Evolutionary conservation across 2,888 invertebrate genomes (phyloP), one percentile per base, ranked within the genome.

Genomic region (Stegana nigrithorax): DNA sequence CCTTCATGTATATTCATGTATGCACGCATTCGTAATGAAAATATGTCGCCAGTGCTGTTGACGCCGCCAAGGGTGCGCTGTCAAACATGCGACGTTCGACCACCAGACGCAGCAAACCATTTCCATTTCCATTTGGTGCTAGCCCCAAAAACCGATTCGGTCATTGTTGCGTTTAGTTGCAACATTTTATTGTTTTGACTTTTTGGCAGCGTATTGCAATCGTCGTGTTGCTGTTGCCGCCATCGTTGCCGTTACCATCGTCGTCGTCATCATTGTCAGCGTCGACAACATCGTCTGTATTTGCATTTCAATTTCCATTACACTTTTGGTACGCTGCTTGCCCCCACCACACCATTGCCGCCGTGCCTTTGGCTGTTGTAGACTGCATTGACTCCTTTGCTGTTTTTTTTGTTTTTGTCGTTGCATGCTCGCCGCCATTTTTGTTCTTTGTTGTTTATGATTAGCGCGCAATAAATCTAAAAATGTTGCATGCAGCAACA

Each of bases 281-380:
- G 79, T 79, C 76, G 77, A 77, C 75, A 75, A 79, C 79, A 73
- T 71, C 65, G 63, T 67, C 67, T 67, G 75, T 73, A 76, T 76
- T 76, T 76, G 80, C 75, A 76, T 76, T 76, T 76, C 80, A 76
- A 76, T 76, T 76, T 76, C 78, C 80, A 75, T 75, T 75, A 77
- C 72, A 78, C 67, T 77, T 79, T 53, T 27, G 27, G 32, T 72
- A 69, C 74, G 68, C 65, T 72, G 45, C 72, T 66, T 70, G 67
- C 65, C 66, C 64, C 60, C 66, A 68, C 55, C 59, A 63, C 59
- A 50, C 47, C 25, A 47, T 47, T n/a, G n/a, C n/a, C n/a, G n/a
- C n/a, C n/a, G n/a, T n/a, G n/a, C n/a, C n/a, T n/a, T n/a, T n/a
- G n/a, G n/a, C n/a, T n/a, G n/a, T n/a, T n/a, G 39, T 17, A 8